Base-by-base conservation (phyloP, 2,797 vertebrate genomes). In the Sciaenops ocellatus region DNA sequence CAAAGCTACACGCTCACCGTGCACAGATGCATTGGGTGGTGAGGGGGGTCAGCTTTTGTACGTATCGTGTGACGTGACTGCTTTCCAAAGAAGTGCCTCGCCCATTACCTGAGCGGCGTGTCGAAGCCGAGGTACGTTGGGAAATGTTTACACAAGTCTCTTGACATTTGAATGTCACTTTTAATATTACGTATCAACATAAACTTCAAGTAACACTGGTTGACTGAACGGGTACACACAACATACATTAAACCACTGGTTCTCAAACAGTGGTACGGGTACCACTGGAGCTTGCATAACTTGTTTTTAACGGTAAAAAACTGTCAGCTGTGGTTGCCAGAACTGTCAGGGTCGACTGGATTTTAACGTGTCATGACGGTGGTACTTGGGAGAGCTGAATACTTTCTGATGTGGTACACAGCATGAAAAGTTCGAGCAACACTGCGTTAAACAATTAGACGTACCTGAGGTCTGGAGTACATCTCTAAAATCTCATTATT, bases 401-500 rank as follows among this genome's bases (percentile, higher is more conserved):
- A 34, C 34, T 6, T 34, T 34, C 34, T 34, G 34, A 34, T 34
- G 6, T 34, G 30, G 30, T 34, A 7, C 30, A 34, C 30, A 7
- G 30, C 30, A 7, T 34, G 0, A 7, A 30, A 30, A 30, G 30
- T 7, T 7, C 1, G 30, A 34, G 6, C 7, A 34, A 34, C 30
- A 34, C 30, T 65, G 56, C 59, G 89, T 90, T 84, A 82, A 87
- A 76, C 69, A 90, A 89, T 92, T 85, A 90, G 54, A 71, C 17
- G 59, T 66, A 83, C 72, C 73, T 79, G 62, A 74, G 79, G 70
- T 74, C 86, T 87, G 79, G 51, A 79, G 69, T 62, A 76, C 22
- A 70, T 82, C 80, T 56, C 47, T 44, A 59, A 71, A 87, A 90
- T 89, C 73, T 78, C 73, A 91, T 93, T 90, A 88, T 82, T 79